These are phyloP conservation scores for Oscheius myriophilus DNA, from an alignment of 2,888 invertebrate genomes.

Conservation along the genomic window DNA sequence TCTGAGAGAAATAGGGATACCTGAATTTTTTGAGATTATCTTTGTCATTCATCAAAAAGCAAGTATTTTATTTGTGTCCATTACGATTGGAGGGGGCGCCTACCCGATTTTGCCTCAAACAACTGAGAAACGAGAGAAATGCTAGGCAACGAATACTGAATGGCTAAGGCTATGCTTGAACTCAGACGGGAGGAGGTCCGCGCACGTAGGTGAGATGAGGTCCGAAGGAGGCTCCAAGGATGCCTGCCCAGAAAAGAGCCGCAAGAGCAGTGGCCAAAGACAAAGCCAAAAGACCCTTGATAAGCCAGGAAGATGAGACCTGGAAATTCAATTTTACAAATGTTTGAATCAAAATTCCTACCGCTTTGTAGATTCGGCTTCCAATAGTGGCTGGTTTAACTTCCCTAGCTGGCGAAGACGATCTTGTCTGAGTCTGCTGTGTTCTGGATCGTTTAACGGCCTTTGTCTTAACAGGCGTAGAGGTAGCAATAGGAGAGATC, in stretches of 20 bases:
- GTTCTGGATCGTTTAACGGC: constrained; percentile 7
- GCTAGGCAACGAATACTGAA: constrained; percentile 23
- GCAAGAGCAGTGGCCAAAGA: constrained; percentile 49
- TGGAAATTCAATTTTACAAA: neutral
- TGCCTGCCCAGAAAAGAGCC: constrained; percentile 46
- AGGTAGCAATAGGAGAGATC: constrained; percentile 34
- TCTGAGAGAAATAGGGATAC: neutral
- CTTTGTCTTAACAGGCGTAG: constrained; percentile 20
- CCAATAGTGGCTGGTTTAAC: constrained; percentile 10
- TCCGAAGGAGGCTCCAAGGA: constrained; percentile 54
- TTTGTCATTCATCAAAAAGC: constrained; percentile 13
- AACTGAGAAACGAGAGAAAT: constrained; percentile 16
- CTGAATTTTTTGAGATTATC: constrained; percentile 28
- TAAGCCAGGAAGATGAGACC: constrained; percentile 36
- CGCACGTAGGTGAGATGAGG: constrained; percentile 59
- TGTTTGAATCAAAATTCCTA: neutral
- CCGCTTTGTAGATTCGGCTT: constrained; percentile 31
- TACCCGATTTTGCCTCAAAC: constrained; percentile 12
- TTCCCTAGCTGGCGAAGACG: neutral
- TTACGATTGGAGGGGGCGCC: constrained; percentile 16
- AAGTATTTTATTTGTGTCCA: constrained; percentile 4
- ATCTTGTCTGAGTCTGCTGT: constrained; percentile 25
- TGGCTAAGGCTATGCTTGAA: constrained; percentile 3
- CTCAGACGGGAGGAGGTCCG: constrained; percentile 57
- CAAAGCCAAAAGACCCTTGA: constrained; percentile 41